Evolutionary conservation across 2,113 vertebrate genomes (phyloP), one percentile per base, ranked within the genome.

Genomic region (Pseudolaguvia tuberculata): DNA sequence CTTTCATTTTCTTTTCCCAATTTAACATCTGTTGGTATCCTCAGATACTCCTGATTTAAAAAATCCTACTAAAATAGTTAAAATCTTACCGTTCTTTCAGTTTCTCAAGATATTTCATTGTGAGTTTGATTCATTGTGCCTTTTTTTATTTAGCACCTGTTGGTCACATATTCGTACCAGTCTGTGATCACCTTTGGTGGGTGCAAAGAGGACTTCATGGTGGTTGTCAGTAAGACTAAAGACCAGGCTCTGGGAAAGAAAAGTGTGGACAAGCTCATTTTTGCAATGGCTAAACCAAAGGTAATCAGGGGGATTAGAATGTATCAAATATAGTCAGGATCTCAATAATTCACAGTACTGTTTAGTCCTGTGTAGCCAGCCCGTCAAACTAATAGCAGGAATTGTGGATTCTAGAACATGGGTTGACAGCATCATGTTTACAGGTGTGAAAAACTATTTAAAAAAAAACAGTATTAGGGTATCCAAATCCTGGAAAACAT

Each of bases 101-200:
- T 35, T 35, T 3, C 3, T 6, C 31, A 35, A 35, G 31, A 23
- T 18, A 39, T 53, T 65, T 74, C 35, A 47, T 10, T 17, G 3
- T n/a, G 5, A 55, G 10, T 6, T 10, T 45, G 11, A 66, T 47
- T n/a, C 3, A 50, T 25, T 83, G 71, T 78, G 58, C 83, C 69
- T 73, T 39, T 81, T 82, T 77, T 53, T 35, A 35, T 83, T 53
- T 84, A 95, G 94, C 92, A 92, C 84, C 88, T 90, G 70, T 86
- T 93, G 82, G 69, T 90, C 72, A 90, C 90, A 0, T 90, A 93
- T 70, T 68, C 90, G n/a, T 93, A 93, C 80, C 89, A 90, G 76
- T 91, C 90, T 21, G 89, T 95, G 79, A 87, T 95, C 75, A 95
- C 94, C 35, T 96, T 96, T 75, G 94, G 94, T 57, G 94, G 94